Percentiles rank a stretch among this genome's conserved stretches.
Evolutionary conservation across 2,113 vertebrate species (phyloP).

Genomic region (Notothenia coriiceps): DNA sequence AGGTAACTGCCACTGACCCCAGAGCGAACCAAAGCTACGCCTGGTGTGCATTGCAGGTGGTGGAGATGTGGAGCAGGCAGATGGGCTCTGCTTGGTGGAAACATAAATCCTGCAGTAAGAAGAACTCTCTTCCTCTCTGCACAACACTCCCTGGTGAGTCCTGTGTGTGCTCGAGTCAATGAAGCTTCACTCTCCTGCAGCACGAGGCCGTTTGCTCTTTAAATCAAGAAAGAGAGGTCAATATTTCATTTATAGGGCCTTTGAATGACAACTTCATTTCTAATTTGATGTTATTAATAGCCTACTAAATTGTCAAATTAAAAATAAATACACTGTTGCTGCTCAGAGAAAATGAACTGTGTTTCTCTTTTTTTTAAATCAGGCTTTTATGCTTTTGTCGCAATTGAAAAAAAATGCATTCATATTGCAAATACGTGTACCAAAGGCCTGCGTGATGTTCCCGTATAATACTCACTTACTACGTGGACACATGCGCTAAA

Average conservation of each 20-base stretch:
- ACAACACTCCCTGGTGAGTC: background rate
- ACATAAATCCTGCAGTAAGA: constrained; percentile 55
- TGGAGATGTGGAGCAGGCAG: constrained; percentile 46
- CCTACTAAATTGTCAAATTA: too few relatives aligned
- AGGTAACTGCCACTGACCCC: constrained; percentile 73
- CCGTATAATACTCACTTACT: background rate
- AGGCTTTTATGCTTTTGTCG: background rate
- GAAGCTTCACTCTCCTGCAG: background rate
- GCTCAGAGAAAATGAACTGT: background rate
- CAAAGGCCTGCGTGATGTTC: too few relatives aligned
- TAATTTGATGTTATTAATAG: background rate
- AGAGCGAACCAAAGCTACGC: constrained; percentile 61
- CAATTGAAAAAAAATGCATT: background rate
- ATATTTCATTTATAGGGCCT: constrained; percentile 1
- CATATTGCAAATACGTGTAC: too few relatives aligned
- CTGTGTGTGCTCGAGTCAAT: constrained; percentile 13
- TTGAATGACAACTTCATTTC: background rate
- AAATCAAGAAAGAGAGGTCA: background rate
- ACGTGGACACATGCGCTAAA: background rate
- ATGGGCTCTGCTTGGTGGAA: constrained; percentile 40
- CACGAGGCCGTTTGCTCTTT: constrained; percentile 21
- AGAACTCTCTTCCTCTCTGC: constrained; percentile 17
- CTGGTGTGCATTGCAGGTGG: constrained; percentile 75
- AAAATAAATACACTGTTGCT: background rate
- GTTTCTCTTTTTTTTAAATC: too few relatives aligned